These are phyloP conservation scores for Alouatta palliata DNA, from an alignment of 2,113 vertebrate genomes.

Conservation along the genomic window DNA sequence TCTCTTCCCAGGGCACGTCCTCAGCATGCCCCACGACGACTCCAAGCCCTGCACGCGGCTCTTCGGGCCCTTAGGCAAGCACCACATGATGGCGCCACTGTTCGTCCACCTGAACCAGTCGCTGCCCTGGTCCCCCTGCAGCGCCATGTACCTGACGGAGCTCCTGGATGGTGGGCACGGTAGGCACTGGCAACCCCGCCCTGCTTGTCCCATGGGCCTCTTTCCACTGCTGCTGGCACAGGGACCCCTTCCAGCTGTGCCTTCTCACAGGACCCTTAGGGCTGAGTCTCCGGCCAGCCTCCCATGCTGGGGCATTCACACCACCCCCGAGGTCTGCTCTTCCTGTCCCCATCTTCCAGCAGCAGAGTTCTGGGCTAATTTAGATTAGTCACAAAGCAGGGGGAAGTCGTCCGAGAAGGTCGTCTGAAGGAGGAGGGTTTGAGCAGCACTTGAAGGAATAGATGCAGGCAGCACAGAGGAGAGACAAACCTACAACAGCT, in stretches of 20 bases:
- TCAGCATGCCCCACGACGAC: slow-evolving; percentile 98
- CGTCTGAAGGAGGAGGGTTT: background rate
- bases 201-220: background rate
- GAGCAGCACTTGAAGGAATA: background rate
- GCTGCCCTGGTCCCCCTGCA: slow-evolving; percentile 97
- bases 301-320: background rate
- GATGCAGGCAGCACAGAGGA: background rate
- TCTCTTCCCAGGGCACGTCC: slow-evolving; percentile 90
- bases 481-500: background rate
- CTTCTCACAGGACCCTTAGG: background rate
- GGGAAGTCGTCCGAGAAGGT: background rate
- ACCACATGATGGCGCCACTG: slow-evolving; percentile 94
- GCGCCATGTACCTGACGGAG: slow-evolving; percentile 94
- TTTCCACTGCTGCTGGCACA: background rate
- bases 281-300: background rate
- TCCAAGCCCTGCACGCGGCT: slow-evolving; percentile 92
- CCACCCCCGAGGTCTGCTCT: background rate
- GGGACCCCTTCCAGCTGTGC: background rate
- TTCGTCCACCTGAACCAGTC: slow-evolving; percentile 92
- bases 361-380: background rate
- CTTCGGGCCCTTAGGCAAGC: slow-evolving; percentile 90
- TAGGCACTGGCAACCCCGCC: slow-evolving; percentile 69
- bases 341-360: background rate
- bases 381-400: background rate
- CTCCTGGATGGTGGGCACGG: slow-evolving; percentile 96